Evolutionary conservation across 1,140 invertebrate genomes (phyloP), one percentile per base, ranked within the genome.

Genomic region (Marisa cornuarietis): DNA sequence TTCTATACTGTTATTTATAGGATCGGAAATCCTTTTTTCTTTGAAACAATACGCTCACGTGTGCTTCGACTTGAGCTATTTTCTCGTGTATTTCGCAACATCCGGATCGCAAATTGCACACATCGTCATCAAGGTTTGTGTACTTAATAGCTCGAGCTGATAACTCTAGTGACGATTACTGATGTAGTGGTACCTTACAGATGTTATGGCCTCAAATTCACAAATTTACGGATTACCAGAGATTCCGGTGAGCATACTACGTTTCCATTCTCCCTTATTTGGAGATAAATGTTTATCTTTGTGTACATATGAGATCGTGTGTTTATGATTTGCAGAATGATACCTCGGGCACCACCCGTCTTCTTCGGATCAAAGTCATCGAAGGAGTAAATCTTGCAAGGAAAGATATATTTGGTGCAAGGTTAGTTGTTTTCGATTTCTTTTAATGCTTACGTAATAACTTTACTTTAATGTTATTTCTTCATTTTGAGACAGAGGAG

Each of bases 361-460:
- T 91, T 22, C 81, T 91, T 6, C 73, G 87, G 51, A 83, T 91
- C n/a, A 88, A 87, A 85, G 95, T 99, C 76, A 93, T 97, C 79
- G 94, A 94, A 85, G 97, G 96, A 54, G 95, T 96, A 90, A 95
- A 96, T 85, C 92, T 99, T 87, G 97, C 97, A 52, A 98, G 98
- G 90, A 99, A 99, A 92, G 98, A 99, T 90, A 98, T 99, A 86
- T 99, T 99, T 93, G 98, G 98, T 87, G 97, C 97, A 85, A 97
- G 95, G 96, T 96, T 92, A 92, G 80, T 73, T 52, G 18, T 66
- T 77, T 73, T 20, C 22, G 49, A 63, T 42, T 66, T 66, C 24
- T 66, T 51, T 13, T 18, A 49, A 49, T n/a, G 18, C 51, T 65
- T 18, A 49, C 22, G 11, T 26, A n/a, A 42, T 18, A 71, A 71